Conservation (phyloP, 1,140 invertebrate species). For the Agrilus planipennis region DNA sequence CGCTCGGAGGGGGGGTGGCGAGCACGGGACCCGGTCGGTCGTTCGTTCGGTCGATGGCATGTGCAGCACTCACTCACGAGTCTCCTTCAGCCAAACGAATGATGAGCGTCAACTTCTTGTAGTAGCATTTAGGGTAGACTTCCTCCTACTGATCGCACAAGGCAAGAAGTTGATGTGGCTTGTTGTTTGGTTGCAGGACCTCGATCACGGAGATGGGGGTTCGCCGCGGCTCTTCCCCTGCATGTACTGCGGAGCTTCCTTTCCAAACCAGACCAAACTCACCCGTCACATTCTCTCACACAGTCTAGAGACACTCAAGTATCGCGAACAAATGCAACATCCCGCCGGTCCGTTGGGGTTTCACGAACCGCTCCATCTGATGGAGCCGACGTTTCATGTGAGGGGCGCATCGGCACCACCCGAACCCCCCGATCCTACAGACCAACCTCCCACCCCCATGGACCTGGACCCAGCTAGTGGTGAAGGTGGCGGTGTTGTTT, state of each 20-base stretch:
- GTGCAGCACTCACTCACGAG: constrained; percentile 10
- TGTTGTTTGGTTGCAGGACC: constrained; percentile 86
- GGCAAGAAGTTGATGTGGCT: constrained; percentile 84
- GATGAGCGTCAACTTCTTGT: constrained; percentile 93
- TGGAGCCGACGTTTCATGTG: constrained; percentile 24
- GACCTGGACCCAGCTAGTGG: constrained; percentile 40
- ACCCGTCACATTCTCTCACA: constrained; percentile 78
- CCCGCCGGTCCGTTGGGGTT: constrained; percentile 13
- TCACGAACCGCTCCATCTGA: constrained; percentile 27
- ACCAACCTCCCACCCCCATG: constrained; percentile 37
- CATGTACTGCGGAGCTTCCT: constrained; percentile 76
- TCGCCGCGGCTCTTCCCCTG: constrained; percentile 55
- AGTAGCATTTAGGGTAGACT: constrained; percentile 17
- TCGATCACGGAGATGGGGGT: constrained; percentile 53
- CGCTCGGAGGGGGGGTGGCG: not conserved
- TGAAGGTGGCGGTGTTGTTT: constrained; percentile 56
- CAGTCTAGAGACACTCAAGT: constrained; percentile 74
- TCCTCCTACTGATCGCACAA: constrained; percentile 9
- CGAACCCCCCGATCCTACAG: constrained; percentile 39
- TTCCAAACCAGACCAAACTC: constrained; percentile 79
- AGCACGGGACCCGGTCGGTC: not conserved
- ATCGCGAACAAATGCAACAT: constrained; percentile 56
- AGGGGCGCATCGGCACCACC: constrained; percentile 37
- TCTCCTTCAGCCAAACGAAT: constrained; percentile 57
- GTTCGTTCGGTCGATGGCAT: no score